phyloP scores from a whole-genome alignment of 2,888 invertebrate species.

The Rhodophaea formosa region DNA sequence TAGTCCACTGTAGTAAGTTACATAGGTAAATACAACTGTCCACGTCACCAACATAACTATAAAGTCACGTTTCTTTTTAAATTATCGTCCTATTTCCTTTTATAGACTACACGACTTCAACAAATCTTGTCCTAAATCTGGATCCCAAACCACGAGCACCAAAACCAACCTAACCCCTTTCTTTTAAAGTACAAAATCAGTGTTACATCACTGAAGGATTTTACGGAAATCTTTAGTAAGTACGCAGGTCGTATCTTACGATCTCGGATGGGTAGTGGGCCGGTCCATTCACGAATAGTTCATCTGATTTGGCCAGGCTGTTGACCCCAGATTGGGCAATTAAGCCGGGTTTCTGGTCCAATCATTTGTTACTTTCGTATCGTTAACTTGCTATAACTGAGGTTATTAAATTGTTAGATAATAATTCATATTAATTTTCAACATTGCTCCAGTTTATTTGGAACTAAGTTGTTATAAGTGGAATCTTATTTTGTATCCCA shows the following conservation, averaged over 20 bases:
- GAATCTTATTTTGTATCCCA: background rate
- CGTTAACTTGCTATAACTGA: background rate
- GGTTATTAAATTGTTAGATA: slow-evolving; percentile 5
- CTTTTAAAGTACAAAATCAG: background rate
- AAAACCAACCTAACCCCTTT: background rate
- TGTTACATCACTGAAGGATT: slow-evolving; percentile 16
- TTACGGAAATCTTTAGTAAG: slow-evolving; percentile 33
- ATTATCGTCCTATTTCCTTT: slow-evolving; percentile 34
- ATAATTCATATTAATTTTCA: background rate
- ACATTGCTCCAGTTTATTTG: background rate
- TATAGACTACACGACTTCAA: slow-evolving; percentile 33
- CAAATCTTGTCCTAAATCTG: slow-evolving; percentile 11
- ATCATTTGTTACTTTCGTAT: slow-evolving; percentile 35
- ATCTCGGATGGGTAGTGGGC: slow-evolving; percentile 49
- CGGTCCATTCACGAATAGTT: slow-evolving; percentile 61
- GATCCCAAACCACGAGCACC: background rate
- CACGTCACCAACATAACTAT: background rate
- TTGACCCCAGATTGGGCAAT: slow-evolving; percentile 61
- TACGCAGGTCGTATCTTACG: slow-evolving; percentile 36
- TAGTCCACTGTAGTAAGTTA: background rate
- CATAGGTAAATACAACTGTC: background rate
- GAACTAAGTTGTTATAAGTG: background rate
- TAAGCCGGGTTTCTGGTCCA: slow-evolving; percentile 44
- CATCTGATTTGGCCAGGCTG: slow-evolving; percentile 45
- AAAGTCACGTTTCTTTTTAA: slow-evolving; percentile 38